These are phyloP conservation scores for Rhodophaea formosa DNA, from an alignment of 2,888 invertebrate species.

Conservation along the genomic window DNA sequence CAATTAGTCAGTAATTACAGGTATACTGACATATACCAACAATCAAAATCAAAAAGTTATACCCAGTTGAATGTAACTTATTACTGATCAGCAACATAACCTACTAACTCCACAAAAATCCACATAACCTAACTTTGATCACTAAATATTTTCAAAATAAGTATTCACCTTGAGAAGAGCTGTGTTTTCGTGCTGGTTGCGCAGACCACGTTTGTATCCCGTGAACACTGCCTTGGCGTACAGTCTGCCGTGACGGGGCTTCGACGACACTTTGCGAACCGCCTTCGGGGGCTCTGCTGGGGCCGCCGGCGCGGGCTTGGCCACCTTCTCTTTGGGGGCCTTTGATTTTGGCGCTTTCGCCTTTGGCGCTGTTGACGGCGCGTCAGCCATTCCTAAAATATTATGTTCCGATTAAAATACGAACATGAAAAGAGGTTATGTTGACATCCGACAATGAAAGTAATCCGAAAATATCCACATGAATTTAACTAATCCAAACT, in stretches of 20 bases:
- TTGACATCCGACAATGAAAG: conserved; percentile 58
- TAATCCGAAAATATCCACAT: conserved; percentile 59
- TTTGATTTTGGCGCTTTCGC: conserved; percentile 80
- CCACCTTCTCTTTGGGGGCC: conserved; percentile 79
- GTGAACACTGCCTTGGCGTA: conserved; percentile 99
- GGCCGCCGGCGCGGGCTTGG: conserved; percentile 78
- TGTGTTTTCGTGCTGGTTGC: conserved; percentile 99
- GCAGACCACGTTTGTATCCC: conserved; percentile 95
- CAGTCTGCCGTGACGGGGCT: conserved; percentile 88
- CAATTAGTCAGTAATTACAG: too few relatives aligned
- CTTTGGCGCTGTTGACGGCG: conserved; percentile 76
- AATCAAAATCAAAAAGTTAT: too few relatives aligned
- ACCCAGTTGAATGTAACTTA: too few relatives aligned
- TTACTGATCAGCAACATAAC: background rate
- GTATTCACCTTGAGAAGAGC: conserved; percentile 90
- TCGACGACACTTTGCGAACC: conserved; percentile 72
- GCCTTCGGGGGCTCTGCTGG: conserved; percentile 78
- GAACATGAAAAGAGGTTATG: conserved; percentile 62
- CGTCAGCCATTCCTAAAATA: conserved; percentile 83
- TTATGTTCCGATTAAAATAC: conserved; percentile 36
- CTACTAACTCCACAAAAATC: background rate
- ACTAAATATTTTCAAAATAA: conserved; percentile 13
- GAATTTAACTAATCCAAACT: conserved; percentile 44
- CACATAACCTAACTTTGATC: conserved; percentile 4
- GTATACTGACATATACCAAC: too few relatives aligned